phyloP scores from a whole-genome alignment of 2,113 vertebrate genomes.

The Eonycteris spelaea region DNA sequence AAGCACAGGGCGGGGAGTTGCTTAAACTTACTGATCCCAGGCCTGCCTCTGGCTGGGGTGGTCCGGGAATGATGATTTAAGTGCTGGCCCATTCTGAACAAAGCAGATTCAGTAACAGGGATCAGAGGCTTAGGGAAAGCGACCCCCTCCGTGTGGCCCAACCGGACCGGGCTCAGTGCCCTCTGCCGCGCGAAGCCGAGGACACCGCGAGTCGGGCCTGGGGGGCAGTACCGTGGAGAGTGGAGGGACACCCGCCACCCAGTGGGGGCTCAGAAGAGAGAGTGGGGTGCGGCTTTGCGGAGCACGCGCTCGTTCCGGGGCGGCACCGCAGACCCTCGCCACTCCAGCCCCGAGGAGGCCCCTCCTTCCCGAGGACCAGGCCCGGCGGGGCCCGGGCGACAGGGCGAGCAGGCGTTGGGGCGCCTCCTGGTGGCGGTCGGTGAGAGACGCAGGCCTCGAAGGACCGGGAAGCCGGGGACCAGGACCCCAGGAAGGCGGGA shows the following conservation, averaged over 20 bases:
- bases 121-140: not conserved
- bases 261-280: not conserved
- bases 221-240: no score
- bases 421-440: conserved; percentile 38
- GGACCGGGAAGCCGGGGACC: not conserved
- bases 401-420: not conserved
- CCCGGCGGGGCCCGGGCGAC: rapidly evolving
- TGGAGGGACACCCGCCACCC: not conserved
- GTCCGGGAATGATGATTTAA: rapidly evolving
- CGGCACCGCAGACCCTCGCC: rapidly evolving
- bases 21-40: not conserved
- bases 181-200: not conserved
- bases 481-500: not conserved
- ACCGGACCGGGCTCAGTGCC: not conserved
- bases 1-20: no score
- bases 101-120: not conserved
- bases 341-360: rapidly evolving
- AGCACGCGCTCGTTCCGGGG: rapidly evolving
- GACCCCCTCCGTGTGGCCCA: not conserved
- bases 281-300: rapidly evolving
- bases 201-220: not conserved
- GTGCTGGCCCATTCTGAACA: not conserved
- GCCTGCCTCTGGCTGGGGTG: not conserved
- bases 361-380: not conserved
- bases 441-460: not conserved